phyloP scores from a whole-genome alignment of 2,797 vertebrate species.

The Ptychobarbus kaznakovi region DNA sequence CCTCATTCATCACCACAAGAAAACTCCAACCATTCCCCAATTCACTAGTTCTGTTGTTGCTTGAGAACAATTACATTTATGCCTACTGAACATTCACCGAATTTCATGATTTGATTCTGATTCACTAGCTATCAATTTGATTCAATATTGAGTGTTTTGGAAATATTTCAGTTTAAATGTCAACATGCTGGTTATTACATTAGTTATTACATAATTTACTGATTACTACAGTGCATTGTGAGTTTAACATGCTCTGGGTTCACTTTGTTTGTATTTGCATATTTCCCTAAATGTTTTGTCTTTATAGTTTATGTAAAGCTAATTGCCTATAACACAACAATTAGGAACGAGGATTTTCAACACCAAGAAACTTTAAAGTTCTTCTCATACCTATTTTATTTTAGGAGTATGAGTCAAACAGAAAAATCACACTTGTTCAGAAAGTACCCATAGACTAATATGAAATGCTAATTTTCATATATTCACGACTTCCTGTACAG shows the following conservation, averaged over 20 bases:
- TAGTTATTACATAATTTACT: conserved; percentile 3
- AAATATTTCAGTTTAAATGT: background rate
- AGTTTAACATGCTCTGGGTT: background rate
- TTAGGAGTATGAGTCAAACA: background rate
- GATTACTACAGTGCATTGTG: background rate
- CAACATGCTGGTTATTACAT: background rate
- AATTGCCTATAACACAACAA: background rate
- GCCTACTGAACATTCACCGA: background rate
- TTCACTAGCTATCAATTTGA: background rate
- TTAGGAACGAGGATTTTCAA: background rate
- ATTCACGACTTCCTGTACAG: background rate
- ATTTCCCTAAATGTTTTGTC: background rate
- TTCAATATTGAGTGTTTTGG: background rate
- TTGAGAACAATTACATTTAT: background rate
- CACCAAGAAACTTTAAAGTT: background rate
- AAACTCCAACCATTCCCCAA: background rate
- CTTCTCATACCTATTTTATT: background rate
- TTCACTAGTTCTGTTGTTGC: conserved; percentile 14
- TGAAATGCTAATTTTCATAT: background rate
- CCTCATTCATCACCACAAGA: conserved; percentile 17
- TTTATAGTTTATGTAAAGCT: background rate
- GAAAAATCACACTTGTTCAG: background rate
- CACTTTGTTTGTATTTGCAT: background rate
- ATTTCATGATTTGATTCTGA: background rate
- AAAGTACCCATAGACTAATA: background rate